Base-by-base conservation (phyloP, 2,888 invertebrate genomes). In the Drosophila meridiana region DNA sequence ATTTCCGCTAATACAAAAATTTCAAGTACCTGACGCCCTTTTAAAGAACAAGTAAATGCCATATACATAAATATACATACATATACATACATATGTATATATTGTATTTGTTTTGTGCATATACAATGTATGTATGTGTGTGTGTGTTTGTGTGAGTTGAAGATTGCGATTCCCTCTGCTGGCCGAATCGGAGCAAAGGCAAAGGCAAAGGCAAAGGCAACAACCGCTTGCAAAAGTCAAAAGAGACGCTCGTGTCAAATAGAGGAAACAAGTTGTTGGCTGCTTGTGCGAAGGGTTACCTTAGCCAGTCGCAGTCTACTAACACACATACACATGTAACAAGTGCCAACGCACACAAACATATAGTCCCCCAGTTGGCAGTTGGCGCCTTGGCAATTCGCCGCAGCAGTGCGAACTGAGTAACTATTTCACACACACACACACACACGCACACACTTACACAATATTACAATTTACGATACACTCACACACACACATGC, bases 181-280 rank as follows among this genome's bases (percentile, higher is more conserved):
- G 65, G 70, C 73, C 68, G 76, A 77, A 77, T 83, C 72, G 69
- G 71, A 78, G 69, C 71, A 63, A 82, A 82, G 69, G 64, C 68
- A 73, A 73, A 69, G 69, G 64, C 68, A 73, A 73, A 69, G 76
- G 69, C 71, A 62, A 83, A 76, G 69, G 64, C 69, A 73, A 73
- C 73, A 74, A 71, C 55, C 70, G 76, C 67, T 80, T 80, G 80
- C 77, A 80, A 82, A 78, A 87, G 83, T 71, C 88, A 80, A 77
- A 85, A 74, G 75, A 66, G 79, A 79, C 76, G 71, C 76, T 65
- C 79, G 77, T 75, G 84, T 88, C 84, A 87, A 85, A 87, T 87
- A 84, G 87, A 87, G 89, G 89, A 89, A 89, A 85, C 89, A 89
- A 85, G 85, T 85, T 89, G 85, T 65, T 73, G 78, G 80, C 65